Conservation (phyloP, 2,888 invertebrate genomes). For the Macropis europaea region DNA sequence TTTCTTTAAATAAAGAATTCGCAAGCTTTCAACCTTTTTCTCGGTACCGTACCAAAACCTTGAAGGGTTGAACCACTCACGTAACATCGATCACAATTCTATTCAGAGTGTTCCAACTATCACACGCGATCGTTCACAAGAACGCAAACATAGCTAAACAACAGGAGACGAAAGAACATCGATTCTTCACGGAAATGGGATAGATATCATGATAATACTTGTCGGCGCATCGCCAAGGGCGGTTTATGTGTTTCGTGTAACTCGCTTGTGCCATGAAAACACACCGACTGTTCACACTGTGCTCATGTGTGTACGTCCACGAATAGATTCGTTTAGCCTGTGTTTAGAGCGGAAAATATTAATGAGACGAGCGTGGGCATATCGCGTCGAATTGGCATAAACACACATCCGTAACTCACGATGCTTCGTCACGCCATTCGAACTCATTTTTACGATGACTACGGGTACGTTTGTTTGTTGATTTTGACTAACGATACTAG, state of each 20-base stretch:
- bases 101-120: too few relatives aligned
- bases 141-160: not conserved
- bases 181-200: not conserved
- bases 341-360: conserved; percentile 6
- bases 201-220: not conserved
- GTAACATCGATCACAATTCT: not conserved
- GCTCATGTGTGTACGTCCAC: not conserved
- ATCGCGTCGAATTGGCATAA: conserved; percentile 9
- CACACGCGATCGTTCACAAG: too few relatives aligned
- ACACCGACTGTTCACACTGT: not conserved
- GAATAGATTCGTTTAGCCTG: not conserved
- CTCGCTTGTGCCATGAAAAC: not conserved
- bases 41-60: too few relatives aligned
- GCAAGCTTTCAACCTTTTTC: too few relatives aligned
- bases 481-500: too few relatives aligned
- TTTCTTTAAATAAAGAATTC: too few relatives aligned
- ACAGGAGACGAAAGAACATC: not conserved
- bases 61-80: not conserved
- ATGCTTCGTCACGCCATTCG: too few relatives aligned
- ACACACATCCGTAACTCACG: not conserved
- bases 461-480: too few relatives aligned
- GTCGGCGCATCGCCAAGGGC: too few relatives aligned
- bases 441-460: too few relatives aligned
- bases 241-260: not conserved
- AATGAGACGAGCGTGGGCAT: conserved; percentile 7